A percentile compares a stretch with the other conserved stretches of the same genome.
phyloP scores from a whole-genome alignment of 2,797 vertebrate species.

The Arremon brunneinucha region DNA sequence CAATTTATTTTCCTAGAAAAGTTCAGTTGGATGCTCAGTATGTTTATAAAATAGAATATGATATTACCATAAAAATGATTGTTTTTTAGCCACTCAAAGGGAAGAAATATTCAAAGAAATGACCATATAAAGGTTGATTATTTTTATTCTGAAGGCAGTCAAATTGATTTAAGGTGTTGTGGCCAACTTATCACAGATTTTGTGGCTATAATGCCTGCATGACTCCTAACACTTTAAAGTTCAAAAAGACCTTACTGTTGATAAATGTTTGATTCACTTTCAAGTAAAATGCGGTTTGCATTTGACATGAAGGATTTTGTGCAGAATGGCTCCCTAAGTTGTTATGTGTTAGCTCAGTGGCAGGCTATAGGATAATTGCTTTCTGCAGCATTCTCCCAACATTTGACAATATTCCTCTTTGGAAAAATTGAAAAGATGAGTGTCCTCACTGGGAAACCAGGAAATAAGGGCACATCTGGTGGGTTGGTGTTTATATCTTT shows the following conservation, averaged over 20 bases:
- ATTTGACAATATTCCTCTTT: neutral
- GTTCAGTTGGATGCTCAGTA: neutral
- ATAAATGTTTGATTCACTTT: neutral
- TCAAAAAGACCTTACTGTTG: neutral
- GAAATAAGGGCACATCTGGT: neutral
- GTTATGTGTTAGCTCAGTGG: neutral
- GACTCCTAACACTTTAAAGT: neutral
- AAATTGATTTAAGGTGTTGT: conserved; percentile 18
- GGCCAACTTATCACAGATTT: neutral
- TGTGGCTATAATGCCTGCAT: neutral
- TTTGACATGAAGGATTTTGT: neutral
- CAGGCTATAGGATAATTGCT: neutral
- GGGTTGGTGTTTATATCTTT: neutral
- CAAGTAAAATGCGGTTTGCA: neutral
- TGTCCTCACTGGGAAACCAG: neutral
- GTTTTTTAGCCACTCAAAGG: neutral
- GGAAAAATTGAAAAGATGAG: neutral
- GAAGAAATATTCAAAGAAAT: neutral
- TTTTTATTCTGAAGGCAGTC: neutral
- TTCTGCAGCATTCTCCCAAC: neutral
- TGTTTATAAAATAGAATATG: conserved; percentile 2
- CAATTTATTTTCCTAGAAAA: neutral
- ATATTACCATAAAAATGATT: neutral
- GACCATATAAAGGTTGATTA: neutral
- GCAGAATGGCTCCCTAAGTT: neutral